Base-by-base conservation (phyloP, 2,888 invertebrate genomes). In the Acanthacorydalis orientalis region DNA sequence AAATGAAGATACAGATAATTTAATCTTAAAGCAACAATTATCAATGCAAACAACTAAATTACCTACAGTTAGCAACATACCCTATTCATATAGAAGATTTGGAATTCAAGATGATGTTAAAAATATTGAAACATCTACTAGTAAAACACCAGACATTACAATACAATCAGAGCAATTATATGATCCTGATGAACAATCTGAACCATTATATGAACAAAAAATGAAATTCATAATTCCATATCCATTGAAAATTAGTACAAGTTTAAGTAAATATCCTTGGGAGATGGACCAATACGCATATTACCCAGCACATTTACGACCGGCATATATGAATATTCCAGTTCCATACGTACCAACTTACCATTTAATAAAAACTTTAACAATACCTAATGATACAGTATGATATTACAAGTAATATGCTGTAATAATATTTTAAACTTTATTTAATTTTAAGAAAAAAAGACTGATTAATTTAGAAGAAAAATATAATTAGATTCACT, bases 201-300 rank as follows among this genome's bases (percentile, higher is more conserved):
- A 56, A 23, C 46, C 54, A 31, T 35, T 57, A 12, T 60, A 59
- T 41, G 51, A 52, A 8, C 57, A 60, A 48, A 60, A 63, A 53
- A 50, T 64, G 48, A 60, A 59, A 52, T 64, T 65, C 51, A 60
- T 67, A 4, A 55, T 65, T 43, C 65, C 64, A 9, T 56, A 64
- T 31, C 60, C 60, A 3, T 59, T 48, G 44, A 55, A 53, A 8
- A 53, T 56, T 43, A 42, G 52, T 31, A 51, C 52, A 7, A 15
- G 50, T 7, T 49, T 53, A 4, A 52, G 53, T 40, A 55, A 55
- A 44, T 53, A 57, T 46, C 60, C 60, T 1, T 59, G 58, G 57
- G 56, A 59, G 43, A 56, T 63, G 48, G 61, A 63, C 51, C 59
- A 58, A 8, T 62, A 57, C 44, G 61, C 60, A 9, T 64, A 64